Evolutionary conservation across 1,140 invertebrate genomes (phyloP).

Genomic region (Leucophenga varia): DNA sequence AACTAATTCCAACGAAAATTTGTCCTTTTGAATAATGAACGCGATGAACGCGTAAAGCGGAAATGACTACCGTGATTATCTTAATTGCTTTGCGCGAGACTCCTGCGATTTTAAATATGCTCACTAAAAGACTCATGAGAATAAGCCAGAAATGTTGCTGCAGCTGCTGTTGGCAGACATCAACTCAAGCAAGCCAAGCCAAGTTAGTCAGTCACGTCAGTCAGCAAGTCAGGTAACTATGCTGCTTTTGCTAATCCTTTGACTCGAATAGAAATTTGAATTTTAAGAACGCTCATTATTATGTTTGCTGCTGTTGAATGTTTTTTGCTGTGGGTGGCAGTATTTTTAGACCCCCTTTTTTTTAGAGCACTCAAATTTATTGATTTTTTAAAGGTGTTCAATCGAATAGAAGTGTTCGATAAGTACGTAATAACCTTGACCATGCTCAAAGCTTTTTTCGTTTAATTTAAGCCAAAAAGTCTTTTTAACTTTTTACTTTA

Average conservation of each 20-base stretch:
- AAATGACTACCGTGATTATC: slow-evolving; percentile 48
- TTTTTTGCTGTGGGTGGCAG: not conserved
- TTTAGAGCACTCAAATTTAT: slow-evolving; percentile 6
- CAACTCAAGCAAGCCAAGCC: too few relatives aligned
- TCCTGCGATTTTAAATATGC: too few relatives aligned
- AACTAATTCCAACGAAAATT: slow-evolving; percentile 46
- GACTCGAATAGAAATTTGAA: slow-evolving; percentile 27
- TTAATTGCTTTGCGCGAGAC: slow-evolving; percentile 34
- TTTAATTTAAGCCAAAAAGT: too few relatives aligned
- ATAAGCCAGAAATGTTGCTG: too few relatives aligned
- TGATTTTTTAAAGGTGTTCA: slow-evolving; percentile 6
- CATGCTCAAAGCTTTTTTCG: too few relatives aligned
- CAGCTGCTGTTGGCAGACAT: too few relatives aligned
- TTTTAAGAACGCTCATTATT: slow-evolving; percentile 39
- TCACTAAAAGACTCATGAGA: too few relatives aligned
- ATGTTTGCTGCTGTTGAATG: too few relatives aligned
- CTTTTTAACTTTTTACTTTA: too few relatives aligned
- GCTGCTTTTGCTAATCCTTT: slow-evolving; percentile 31
- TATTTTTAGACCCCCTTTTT: slow-evolving; percentile 25
- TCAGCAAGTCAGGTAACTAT: not conserved
- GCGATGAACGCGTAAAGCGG: slow-evolving; percentile 36
- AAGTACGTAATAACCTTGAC: too few relatives aligned
- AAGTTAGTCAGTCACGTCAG: not conserved
- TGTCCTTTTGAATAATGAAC: slow-evolving; percentile 42
- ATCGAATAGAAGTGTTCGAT: too few relatives aligned